phyloP scores from a whole-genome alignment of 1,140 invertebrate species.

The Spodoptera frugiperda region DNA sequence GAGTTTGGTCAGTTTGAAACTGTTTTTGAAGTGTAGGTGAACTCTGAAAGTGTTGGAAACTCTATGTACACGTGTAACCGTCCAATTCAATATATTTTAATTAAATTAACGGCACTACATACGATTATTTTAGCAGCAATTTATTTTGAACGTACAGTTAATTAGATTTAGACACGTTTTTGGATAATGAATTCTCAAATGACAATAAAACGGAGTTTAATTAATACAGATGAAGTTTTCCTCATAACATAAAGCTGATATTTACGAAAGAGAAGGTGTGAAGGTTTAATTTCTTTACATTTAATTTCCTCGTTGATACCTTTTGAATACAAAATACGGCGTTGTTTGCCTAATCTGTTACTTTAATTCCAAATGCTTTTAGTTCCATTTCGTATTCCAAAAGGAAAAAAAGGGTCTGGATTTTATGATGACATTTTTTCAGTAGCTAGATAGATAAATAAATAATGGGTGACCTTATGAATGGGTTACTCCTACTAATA shows the following conservation, averaged over 20 bases:
- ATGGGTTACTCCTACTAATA: too few relatives aligned
- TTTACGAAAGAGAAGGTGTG: background rate
- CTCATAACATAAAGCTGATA: background rate
- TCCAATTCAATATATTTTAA: background rate
- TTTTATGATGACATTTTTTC: background rate
- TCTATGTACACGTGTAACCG: background rate
- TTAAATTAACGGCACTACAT: background rate
- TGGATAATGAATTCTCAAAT: slow-evolving; percentile 2
- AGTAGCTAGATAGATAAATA: background rate
- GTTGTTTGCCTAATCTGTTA: slow-evolving; percentile 7
- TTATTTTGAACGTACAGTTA: background rate
- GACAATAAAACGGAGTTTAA: slow-evolving; percentile 1
- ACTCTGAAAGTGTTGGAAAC: background rate
- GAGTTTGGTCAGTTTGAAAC: background rate
- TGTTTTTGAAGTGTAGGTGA: background rate
- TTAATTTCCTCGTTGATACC: slow-evolving; percentile 1
- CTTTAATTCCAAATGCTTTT: background rate
- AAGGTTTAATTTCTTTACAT: slow-evolving; percentile 21
- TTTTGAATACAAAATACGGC: slow-evolving; percentile 21
- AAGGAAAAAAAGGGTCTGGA: background rate
- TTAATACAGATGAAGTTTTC: background rate
- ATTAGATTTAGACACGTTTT: slow-evolving; percentile 5
- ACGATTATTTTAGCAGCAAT: slow-evolving; percentile 8
- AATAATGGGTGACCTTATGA: too few relatives aligned
- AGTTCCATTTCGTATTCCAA: background rate